Evolutionary conservation across 2,888 invertebrate species (phyloP), one percentile per base, ranked within the genome.

Genomic region (Lumbricus terrestris): DNA sequence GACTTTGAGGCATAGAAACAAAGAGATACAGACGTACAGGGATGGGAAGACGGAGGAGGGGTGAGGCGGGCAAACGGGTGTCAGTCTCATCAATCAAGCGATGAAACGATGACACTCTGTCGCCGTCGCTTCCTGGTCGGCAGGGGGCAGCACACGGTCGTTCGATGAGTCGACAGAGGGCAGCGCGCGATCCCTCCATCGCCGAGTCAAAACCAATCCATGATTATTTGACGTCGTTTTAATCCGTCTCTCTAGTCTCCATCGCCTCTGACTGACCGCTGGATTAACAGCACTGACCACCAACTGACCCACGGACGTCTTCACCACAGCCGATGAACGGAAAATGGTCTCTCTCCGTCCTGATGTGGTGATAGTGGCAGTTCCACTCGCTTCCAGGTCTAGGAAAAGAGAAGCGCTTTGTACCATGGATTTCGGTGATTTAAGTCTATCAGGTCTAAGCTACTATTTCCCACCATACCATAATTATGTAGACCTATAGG

Each of bases 51-150:
- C 69, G 69, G 69, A n/a, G 69, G 69, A n/a, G 69, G 69, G n/a
- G 69, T n/a, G 16, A 69, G 29, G 16, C 69, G 69, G 69, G 69
- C 69, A 13, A 69, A 29, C 16, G 69, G n/a, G n/a, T 69, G 69
- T 69, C 69, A n/a, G 69, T n/a, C 69, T 69, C 69, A 69, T 69
- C 69, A 69, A 69, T 69, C 69, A 69, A 69, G n/a, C 69, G 69
- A 69, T 69, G 69, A 69, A 69, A 69, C 69, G 69, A 69, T 69
- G 69, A 69, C 69, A 69, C 69, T 69, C 69, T 69, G 69, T 29
- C n/a, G 69, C 69, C 11, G 69, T 69, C 69, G 69, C 29, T 11
- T 69, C 69, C 29, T n/a, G 11, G 69, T 69, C 29, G 69, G n/a
- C 69, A 69, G 69, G 8, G 69, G 69, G 69, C 69, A n/a, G n/a